Base-by-base conservation (phyloP, 2,113 vertebrate species). In the Psilopogon haemacephalus region DNA sequence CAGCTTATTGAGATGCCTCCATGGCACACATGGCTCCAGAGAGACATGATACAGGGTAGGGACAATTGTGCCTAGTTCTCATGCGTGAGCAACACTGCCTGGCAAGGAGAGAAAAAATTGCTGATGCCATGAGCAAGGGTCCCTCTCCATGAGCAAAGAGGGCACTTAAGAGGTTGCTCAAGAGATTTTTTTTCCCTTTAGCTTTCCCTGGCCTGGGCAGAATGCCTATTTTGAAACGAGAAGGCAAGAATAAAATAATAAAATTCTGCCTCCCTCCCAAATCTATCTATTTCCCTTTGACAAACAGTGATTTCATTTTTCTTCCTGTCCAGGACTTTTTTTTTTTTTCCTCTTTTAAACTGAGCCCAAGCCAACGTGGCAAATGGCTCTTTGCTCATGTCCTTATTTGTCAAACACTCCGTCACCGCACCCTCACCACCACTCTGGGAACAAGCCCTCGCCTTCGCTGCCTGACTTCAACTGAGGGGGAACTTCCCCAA, bases 311-410 rank as follows among this genome's bases (percentile, higher is more conserved):
- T 91, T 96, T 93, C 93, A 93, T 94, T 96, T 88, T 95, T 86
- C 87, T 97, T 95, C 95, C 94, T 8, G 46, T 97, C 94, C 97
- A 97, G 90, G 42, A n/a, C 48, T 84, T 90, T 59, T 78, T 84
- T 80, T 79, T 73, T 54, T 35, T 58, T 56, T 13, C 16, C 69
- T 78, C 65, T 94, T 95, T 95, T 88, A 88, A 89, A 88, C 78
- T 86, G 94, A 96, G 96, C 83, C 74, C 80, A 96, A 87, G 96
- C 96, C 96, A 97, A 94, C 82, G 91, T 95, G 97, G 96, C 96
- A 97, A 97, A 88, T 91, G 67, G 79, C 84, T 76, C 95, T 97
- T 95, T 96, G 95, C 96, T 97, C 95, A 97, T 96, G 96, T 95
- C 96, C 95, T 97, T 95, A 93, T 95, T 96, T 95, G 95, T 97